A percentile compares a stretch with the other conserved stretches of the same genome.
These are phyloP conservation scores for Pseudoatta argentina DNA, from an alignment of 1,140 invertebrate genomes.

Conservation along the genomic window DNA sequence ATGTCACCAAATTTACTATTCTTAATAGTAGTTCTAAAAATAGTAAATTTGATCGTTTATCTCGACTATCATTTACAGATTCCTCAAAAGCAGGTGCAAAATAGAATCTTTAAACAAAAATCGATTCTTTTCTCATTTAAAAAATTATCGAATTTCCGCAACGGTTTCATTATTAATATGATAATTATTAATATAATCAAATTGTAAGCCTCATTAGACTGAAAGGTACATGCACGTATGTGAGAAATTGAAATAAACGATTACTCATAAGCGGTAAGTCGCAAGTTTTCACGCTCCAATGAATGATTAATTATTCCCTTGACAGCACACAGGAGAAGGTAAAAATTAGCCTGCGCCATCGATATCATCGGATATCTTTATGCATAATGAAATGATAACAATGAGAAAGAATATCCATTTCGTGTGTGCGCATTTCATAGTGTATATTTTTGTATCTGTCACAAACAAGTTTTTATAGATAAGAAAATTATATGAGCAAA, in stretches of 20 bases:
- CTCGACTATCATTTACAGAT: background rate
- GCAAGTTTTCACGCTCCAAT: constrained; percentile 47
- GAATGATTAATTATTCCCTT: constrained; percentile 39
- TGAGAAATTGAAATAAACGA: constrained; percentile 47
- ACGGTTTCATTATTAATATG: background rate
- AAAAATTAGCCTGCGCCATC: constrained; percentile 19
- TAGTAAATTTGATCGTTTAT: background rate
- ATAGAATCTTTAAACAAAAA: background rate
- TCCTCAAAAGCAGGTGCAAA: background rate
- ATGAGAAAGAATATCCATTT: background rate
- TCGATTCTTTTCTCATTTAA: background rate
- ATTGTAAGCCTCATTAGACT: constrained; percentile 41
- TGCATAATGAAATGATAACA: constrained; percentile 29
- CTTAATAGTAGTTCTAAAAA: too few relatives aligned
- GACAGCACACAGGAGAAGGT: background rate
- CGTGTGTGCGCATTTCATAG: background rate
- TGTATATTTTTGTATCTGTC: background rate
- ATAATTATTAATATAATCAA: constrained; percentile 56
- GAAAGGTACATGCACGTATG: background rate
- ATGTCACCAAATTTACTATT: background rate
- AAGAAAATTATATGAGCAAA: background rate
- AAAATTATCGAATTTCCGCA: constrained; percentile 9
- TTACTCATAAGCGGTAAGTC: constrained; percentile 4
- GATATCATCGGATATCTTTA: constrained; percentile 7
- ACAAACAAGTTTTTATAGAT: background rate